Conservation (phyloP, 2,888 invertebrate species). For the Ochropacha duplaris region DNA sequence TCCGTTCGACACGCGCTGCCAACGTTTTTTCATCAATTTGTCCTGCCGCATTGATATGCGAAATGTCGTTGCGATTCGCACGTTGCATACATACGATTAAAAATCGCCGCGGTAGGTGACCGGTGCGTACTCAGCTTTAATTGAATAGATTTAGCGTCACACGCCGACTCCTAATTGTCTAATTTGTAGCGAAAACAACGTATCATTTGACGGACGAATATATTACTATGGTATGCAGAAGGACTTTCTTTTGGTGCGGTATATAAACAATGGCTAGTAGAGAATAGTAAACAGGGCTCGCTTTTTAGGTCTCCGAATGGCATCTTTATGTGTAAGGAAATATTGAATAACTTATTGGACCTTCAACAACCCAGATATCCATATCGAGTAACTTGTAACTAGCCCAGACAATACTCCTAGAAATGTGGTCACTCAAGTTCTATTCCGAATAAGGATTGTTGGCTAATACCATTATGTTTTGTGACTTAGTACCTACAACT, state of each 20-base stretch:
- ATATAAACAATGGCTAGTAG: conserved; percentile 58
- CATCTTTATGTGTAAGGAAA: conserved; percentile 37
- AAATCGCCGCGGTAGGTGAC: conserved; percentile 80
- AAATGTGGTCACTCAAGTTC: not conserved
- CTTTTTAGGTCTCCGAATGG: conserved; percentile 47
- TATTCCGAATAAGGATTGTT: not conserved
- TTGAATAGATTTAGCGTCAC: conserved; percentile 77
- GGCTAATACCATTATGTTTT: not conserved
- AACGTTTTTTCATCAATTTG: conserved; percentile 73
- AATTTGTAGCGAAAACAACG: conserved; percentile 81
- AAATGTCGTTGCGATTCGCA: conserved; percentile 72
- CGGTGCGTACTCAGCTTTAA: conserved; percentile 75
- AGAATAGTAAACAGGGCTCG: conserved; percentile 67
- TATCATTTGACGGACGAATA: conserved; percentile 67
- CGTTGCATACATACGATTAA: conserved; percentile 81
- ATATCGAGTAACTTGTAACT: conserved; percentile 14
- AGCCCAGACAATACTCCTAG: not conserved
- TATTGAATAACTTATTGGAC: conserved; percentile 36
- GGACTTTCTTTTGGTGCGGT: conserved; percentile 79
- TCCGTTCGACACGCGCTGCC: conserved; percentile 58
- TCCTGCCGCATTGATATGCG: conserved; percentile 77
- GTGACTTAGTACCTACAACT: not conserved
- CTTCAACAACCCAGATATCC: conserved; percentile 20
- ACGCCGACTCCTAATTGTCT: conserved; percentile 78
- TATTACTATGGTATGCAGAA: conserved; percentile 73